A percentile compares a stretch with the other conserved stretches of the same genome.
Conservation (phyloP, 2,113 vertebrate genomes). For the Lontra canadensis region DNA sequence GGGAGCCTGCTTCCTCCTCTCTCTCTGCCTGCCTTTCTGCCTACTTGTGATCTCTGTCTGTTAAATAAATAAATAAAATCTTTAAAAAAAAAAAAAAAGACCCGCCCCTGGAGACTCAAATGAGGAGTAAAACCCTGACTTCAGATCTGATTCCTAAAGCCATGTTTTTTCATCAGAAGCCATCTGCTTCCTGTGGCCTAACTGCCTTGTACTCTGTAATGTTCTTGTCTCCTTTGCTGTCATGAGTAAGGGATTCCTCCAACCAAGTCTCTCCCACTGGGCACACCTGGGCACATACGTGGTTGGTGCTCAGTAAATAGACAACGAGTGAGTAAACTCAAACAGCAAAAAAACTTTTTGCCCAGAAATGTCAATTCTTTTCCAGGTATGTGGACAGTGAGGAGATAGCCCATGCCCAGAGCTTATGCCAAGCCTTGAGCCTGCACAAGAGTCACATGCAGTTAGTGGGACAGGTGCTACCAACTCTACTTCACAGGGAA, state of each 20-base stretch:
- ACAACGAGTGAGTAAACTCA: background rate
- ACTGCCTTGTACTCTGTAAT: background rate
- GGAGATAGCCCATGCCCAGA: background rate
- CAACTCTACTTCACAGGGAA: background rate
- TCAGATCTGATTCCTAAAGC: background rate
- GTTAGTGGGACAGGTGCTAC: background rate
- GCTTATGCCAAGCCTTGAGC: background rate
- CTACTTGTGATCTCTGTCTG: no score
- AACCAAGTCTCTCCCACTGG: background rate
- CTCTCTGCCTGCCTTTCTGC: no score
- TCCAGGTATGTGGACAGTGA: background rate
- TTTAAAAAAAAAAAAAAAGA: no score
- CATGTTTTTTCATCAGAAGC: conserved; percentile 3
- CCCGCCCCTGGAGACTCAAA: background rate
- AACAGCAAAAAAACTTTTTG: background rate
- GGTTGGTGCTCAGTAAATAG: conserved; percentile 12
- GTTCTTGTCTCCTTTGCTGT: background rate
- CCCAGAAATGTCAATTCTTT: background rate
- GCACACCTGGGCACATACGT: background rate
- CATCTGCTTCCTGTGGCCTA: background rate
- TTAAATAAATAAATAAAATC: no score
- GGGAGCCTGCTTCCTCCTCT: no score
- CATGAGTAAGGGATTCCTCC: background rate
- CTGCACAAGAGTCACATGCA: background rate
- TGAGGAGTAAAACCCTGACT: background rate